Base-by-base conservation (phyloP, 2,797 vertebrate species). In the Fringilla coelebs region DNA sequence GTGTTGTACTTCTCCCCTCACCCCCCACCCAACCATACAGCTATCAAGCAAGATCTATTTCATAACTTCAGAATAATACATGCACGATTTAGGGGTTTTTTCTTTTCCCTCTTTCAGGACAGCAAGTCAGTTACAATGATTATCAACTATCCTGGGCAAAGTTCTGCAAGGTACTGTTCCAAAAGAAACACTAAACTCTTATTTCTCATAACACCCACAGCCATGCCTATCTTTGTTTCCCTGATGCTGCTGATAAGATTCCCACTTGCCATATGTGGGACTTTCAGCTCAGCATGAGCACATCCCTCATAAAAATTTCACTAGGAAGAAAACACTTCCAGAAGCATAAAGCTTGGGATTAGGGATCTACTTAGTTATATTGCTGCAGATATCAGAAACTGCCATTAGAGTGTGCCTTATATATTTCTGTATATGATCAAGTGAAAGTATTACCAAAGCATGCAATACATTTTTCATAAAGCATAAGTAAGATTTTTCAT, bases 101-200 rank as follows among this genome's bases (percentile, higher is more conserved):
- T 91, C 26, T 98, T 36, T 48, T 43, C 52, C 29, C 5, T 5
- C 36, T 93, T 98, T 82, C 70, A 99, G 99, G 98, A 93, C 99
- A 98, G 45, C 98, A 98, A 25, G 93, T 96, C 48, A 98, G 97
- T 96, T 98, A 98, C 87, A 98, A 87, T 63, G 99, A 99, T 92
- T 98, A 98, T 83, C 99, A 99, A 2, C 98, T 99, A 40, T 98
- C 98, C 87, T 99, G 99, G 99, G 98, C 99, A 38, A 99, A 98
- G 97, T 99, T 99, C 96, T 99, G 98, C 67, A 99, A 99, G 98
- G 99, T 99, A 98, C 4, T 24, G 41, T 81, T 26, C 45, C 26
- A 40, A 76, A 91, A 93, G 24, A 38, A 48, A 51, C 89, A 60
- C 49, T 31, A 36, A 55, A 55, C 16, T 68, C 36, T 31, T 67